These are phyloP conservation scores for Aleiodes leptofemur DNA, from an alignment of 2,888 invertebrate genomes.

Conservation along the genomic window DNA sequence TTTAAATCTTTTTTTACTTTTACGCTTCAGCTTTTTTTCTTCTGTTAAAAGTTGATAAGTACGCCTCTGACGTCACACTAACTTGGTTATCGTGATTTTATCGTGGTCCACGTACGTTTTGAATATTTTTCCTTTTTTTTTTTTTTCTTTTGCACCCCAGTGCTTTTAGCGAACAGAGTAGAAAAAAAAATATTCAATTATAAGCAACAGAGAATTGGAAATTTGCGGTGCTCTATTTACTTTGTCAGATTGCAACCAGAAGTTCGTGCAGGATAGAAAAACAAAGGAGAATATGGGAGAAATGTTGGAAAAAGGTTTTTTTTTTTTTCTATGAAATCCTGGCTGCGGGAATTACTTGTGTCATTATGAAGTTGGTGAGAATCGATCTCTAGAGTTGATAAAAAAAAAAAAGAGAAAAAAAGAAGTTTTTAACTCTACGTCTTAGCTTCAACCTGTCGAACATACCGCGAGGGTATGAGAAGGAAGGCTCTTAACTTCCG, in stretches of 20 bases:
- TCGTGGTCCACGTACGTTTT: conserved; percentile 21
- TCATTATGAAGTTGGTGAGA: conserved; percentile 52
- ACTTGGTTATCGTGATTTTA: conserved; percentile 22
- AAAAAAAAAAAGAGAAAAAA: conserved; percentile 48
- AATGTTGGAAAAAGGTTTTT: conserved; percentile 6
- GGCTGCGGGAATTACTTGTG: conserved; percentile 32
- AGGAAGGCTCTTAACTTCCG: conserved; percentile 37
- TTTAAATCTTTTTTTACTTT: too few relatives aligned
- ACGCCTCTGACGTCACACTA: conserved; percentile 19
- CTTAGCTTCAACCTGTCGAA: conserved; percentile 43
- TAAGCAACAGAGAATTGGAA: neutral
- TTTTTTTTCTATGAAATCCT: conserved; percentile 31
- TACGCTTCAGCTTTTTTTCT: conserved; percentile 7
- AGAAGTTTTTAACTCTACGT: conserved; percentile 50
- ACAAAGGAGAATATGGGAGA: conserved; percentile 12
- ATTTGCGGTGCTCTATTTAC: conserved; percentile 1
- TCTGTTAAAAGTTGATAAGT: conserved; percentile 17
- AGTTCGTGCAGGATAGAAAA: conserved; percentile 6
- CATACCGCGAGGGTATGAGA: conserved; percentile 15
- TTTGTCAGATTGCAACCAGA: neutral
- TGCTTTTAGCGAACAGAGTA: conserved; percentile 18
- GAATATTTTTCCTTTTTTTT: neutral
- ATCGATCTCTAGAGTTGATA: conserved; percentile 54
- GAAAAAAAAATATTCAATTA: conserved; percentile 15
- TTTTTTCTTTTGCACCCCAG: neutral